Evolutionary conservation across 53 echinoderm and acorn worm species (phyloP).

Genomic region (Henricia sp.): DNA sequence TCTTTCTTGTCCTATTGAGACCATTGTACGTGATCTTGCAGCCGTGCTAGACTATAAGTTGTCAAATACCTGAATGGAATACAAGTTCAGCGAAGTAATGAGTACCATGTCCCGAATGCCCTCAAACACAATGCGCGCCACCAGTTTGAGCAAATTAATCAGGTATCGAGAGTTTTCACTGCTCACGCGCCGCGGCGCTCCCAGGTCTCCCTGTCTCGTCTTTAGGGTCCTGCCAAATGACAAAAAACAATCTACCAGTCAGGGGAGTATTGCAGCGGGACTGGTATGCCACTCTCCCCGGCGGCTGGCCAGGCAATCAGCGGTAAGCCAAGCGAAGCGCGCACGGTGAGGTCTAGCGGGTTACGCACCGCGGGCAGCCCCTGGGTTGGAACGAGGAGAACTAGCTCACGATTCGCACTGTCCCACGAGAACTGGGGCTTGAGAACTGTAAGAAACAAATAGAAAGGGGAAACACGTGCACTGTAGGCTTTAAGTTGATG

Average conservation of each 20-base stretch:
- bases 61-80: too few species aligned
- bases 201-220: constrained; percentile 27
- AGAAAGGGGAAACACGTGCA: not conserved
- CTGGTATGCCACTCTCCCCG: constrained; percentile 18
- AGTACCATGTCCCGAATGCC: constrained; percentile 32
- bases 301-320: constrained; percentile 24
- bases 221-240: constrained; percentile 11
- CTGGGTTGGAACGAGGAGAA: constrained; percentile 25
- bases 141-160: constrained; percentile 10
- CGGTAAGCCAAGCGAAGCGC: constrained; percentile 38
- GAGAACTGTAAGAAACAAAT: not conserved
- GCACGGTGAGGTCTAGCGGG: constrained; percentile 14
- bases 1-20: too few species aligned
- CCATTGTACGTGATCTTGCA: too few species aligned
- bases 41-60: too few species aligned
- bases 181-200: constrained; percentile 18
- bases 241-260: constrained; percentile 49
- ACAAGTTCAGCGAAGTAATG: constrained; percentile 23
- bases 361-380: constrained; percentile 42
- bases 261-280: constrained; percentile 20
- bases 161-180: not conserved
- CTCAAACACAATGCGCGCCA: constrained; percentile 10
- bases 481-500: not conserved
- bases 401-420: constrained; percentile 33
- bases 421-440: constrained; percentile 24